These are phyloP conservation scores for Mormoops blainvillei DNA, from an alignment of 2,113 vertebrate genomes.

Conservation along the genomic window DNA sequence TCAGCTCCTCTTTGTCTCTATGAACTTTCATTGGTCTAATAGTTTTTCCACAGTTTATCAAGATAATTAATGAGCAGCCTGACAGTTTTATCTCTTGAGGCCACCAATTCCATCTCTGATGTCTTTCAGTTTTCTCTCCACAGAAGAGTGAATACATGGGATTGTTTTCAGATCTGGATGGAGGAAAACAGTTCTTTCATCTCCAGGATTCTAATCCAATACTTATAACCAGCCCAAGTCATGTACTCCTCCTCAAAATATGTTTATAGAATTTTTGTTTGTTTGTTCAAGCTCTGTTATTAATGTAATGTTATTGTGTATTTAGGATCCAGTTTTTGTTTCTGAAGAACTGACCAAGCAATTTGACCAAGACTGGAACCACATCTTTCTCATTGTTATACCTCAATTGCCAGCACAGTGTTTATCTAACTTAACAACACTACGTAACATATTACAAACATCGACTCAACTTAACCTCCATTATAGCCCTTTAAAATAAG, in stretches of 20 bases:
- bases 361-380: neutral
- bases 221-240: neutral
- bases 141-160: neutral
- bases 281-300: neutral
- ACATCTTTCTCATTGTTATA: neutral
- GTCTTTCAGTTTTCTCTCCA: neutral
- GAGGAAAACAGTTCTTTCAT: neutral
- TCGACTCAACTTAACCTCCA: neutral
- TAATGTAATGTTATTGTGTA: neutral
- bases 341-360: neutral
- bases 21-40: neutral
- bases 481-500: neutral
- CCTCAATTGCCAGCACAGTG: neutral
- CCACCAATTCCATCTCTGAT: neutral
- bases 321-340: neutral
- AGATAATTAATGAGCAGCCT: constrained; percentile 15
- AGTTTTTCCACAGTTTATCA: constrained; percentile 40
- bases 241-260: neutral
- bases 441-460: neutral
- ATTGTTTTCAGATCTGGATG: neutral
- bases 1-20: neutral
- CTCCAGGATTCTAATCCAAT: neutral
- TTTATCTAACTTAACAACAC: neutral
- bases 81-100: neutral
- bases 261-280: neutral